Conservation (phyloP, 2,113 vertebrate species). For the Maccullochella peelii region DNA sequence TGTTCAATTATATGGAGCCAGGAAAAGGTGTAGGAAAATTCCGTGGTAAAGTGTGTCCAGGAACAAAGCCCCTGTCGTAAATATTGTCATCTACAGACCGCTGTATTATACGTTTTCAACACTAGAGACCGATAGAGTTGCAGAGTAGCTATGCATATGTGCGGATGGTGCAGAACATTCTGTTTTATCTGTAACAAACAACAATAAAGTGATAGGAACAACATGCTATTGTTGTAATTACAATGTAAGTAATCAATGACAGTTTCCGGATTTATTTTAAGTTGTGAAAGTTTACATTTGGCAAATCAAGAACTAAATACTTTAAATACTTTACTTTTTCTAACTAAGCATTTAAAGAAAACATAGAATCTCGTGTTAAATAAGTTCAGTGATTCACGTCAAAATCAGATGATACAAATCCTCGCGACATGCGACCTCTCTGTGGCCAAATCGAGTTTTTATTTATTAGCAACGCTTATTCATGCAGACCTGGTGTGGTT, state of each 20-base stretch:
- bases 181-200: conserved; percentile 24
- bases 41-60: conserved; percentile 8
- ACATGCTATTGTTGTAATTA: not conserved
- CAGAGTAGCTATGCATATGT: not conserved
- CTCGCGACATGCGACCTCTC: no score
- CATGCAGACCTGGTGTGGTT: not conserved
- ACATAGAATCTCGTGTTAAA: not conserved
- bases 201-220: not conserved
- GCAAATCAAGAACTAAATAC: not conserved
- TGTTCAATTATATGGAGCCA: not conserved
- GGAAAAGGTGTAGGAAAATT: conserved; percentile 51
- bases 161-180: conserved; percentile 19
- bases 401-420: not conserved
- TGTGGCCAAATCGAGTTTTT: not conserved
- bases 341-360: no score
- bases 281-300: no score
- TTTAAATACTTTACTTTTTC: no score
- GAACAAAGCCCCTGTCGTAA: conserved; percentile 1
- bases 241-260: not conserved
- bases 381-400: not conserved
- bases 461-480: not conserved
- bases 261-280: not conserved
- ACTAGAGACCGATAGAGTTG: conserved; percentile 71
- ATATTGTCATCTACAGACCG: not conserved
- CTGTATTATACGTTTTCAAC: conserved; percentile 52